These are phyloP conservation scores for Prunella himalayana DNA, from an alignment of 2,113 vertebrate genomes.

Conservation along the genomic window DNA sequence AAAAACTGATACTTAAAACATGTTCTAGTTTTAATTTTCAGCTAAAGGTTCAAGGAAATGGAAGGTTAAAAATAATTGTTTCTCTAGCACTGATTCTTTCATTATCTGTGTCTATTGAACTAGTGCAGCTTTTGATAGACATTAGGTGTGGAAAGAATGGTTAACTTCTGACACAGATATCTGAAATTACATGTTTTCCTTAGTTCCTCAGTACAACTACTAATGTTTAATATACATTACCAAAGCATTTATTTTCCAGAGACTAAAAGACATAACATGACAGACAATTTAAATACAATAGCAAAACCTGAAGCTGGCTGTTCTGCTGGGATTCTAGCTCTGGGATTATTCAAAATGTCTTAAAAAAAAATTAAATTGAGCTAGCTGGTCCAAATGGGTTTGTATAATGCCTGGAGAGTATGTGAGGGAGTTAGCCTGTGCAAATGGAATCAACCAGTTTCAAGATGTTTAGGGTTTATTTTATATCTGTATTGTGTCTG, in stretches of 20 bases:
- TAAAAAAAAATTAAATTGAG: neutral
- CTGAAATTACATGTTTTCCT: neutral
- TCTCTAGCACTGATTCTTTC: neutral
- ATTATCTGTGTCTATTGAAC: neutral
- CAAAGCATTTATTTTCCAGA: neutral
- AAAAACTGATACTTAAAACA: neutral
- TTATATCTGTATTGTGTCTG: conserved; percentile 68
- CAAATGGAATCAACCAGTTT: neutral
- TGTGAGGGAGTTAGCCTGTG: neutral
- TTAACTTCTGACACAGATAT: neutral
- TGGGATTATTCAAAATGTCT: neutral
- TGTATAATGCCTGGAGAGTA: neutral
- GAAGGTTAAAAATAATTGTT: neutral
- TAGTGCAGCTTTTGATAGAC: neutral
- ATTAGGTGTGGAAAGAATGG: neutral
- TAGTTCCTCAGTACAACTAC: neutral
- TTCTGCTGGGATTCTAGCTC: neutral
- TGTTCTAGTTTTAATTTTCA: neutral
- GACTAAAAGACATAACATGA: neutral
- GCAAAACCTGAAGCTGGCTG: neutral
- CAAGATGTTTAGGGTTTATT: conserved; percentile 3
- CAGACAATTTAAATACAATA: neutral
- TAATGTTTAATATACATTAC: neutral
- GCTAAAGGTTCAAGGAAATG: neutral
- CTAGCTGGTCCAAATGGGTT: neutral